phyloP scores from a whole-genome alignment of 2,113 vertebrate genomes.

The Silurus meridionalis region DNA sequence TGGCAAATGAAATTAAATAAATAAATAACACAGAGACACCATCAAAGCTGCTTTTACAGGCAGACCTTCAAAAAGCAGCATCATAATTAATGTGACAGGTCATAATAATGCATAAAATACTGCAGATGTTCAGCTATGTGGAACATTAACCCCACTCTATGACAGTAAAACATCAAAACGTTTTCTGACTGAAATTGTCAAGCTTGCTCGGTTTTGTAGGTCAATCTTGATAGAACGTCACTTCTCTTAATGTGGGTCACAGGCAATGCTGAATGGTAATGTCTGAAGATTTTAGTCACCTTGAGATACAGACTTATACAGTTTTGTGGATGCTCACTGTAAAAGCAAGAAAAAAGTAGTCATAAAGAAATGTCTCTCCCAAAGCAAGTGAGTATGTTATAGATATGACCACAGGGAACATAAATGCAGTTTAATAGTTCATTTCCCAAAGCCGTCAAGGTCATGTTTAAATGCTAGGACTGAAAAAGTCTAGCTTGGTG shows the following conservation, averaged over 20 bases:
- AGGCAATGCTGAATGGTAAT: constrained; percentile 57
- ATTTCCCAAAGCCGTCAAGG: not conserved
- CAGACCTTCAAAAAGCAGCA: not conserved
- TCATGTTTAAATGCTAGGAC: constrained; percentile 9
- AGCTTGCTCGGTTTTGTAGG: constrained; percentile 73
- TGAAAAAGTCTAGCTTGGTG: constrained; percentile 12
- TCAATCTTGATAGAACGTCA: constrained; percentile 67
- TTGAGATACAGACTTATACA: constrained; percentile 51
- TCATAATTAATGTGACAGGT: not conserved
- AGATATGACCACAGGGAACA: constrained; percentile 4
- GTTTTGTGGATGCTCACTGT: constrained; percentile 45
- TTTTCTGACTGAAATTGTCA: constrained; percentile 63
- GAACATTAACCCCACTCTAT: constrained; percentile 26
- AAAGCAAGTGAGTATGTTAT: not conserved
- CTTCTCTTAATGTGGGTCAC: constrained; percentile 67
- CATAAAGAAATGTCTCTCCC: constrained; percentile 50
- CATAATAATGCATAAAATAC: not conserved
- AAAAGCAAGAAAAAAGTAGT: constrained; percentile 29
- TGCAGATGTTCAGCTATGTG: constrained; percentile 8
- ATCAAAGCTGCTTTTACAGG: not conserved
- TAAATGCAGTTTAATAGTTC: not conserved
- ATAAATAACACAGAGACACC: not conserved
- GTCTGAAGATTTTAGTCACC: constrained; percentile 64
- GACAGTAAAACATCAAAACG: not conserved
- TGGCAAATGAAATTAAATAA: not conserved